A percentile compares a stretch with the other conserved stretches of the same genome.
phyloP scores from a whole-genome alignment of 2,888 invertebrate genomes.

The Cryptus viduatorius region DNA sequence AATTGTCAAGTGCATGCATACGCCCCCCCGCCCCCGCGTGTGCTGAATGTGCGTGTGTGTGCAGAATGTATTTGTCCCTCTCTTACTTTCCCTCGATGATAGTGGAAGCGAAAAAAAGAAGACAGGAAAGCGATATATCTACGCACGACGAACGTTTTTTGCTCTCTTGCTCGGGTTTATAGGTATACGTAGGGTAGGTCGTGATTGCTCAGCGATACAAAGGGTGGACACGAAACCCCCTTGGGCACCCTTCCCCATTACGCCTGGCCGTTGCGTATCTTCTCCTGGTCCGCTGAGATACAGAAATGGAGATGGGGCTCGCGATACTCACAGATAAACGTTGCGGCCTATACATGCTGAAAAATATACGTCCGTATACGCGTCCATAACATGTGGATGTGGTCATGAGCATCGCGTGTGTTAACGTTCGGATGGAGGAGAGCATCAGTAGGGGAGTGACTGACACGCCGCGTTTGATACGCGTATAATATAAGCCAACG shows the following conservation, averaged over 20 bases:
- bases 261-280: conserved; percentile 72
- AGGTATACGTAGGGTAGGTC: conserved; percentile 83
- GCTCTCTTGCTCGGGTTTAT: conserved; percentile 45
- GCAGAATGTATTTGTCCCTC: conserved; percentile 33
- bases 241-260: conserved; percentile 80
- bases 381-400: not conserved
- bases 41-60: conserved; percentile 5
- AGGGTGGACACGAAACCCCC: conserved; percentile 83
- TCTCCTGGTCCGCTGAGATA: conserved; percentile 67
- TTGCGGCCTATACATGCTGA: not conserved
- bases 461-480: conserved; percentile 66
- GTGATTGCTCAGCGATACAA: conserved; percentile 85
- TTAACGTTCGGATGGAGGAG: conserved; percentile 57
- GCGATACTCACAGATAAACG: not conserved
- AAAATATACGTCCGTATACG: not conserved
- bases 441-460: conserved; percentile 54
- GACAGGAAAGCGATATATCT: conserved; percentile 44
- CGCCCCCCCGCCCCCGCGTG: not conserved
- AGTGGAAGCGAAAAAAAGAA: conserved; percentile 28
- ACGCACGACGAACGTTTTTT: conserved; percentile 40
- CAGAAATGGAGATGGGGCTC: conserved; percentile 59
- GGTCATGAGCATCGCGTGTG: conserved; percentile 16
- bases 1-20: conserved; percentile 57
- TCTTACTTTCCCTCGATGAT: conserved; percentile 41
- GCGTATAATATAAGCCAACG: conserved; percentile 65